Evolutionary conservation across 2,797 vertebrate genomes (phyloP), one percentile per base, ranked within the genome.

Genomic region (Sarcophilus harrisii): DNA sequence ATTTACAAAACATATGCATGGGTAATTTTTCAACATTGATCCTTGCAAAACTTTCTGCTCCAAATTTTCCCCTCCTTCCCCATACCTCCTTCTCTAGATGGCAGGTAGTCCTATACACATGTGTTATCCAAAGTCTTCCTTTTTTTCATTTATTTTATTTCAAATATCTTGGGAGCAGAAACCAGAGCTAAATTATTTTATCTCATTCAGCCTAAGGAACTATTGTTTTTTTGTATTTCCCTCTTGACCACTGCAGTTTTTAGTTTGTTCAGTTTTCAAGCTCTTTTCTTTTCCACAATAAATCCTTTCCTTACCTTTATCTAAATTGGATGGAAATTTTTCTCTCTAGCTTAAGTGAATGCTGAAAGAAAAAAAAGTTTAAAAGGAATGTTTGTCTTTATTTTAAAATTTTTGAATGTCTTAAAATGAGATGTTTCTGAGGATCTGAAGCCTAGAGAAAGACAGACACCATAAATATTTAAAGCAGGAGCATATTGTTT

Each of bases 331-430:
- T 98, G 96, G 91, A 98, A 97, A 97, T 97, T 98, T 94, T 98
- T 96, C 98, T 98, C 96, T 95, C 98, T 97, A 96, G 96, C 97
- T 95, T 98, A 95, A 0, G 98, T 96, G 58, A 54, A 94, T 96
- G 1, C 58, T 94, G 90, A 95, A 30, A 98, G 97, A 28, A 97
- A 38, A 93, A 93, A 55, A 98, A 91, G n/a, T 52, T 99, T 98
- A 95, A 97, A 98, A 10, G 98, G 98, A 95, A 91, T 94, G 96
- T 91, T 99, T 94, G 45, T 94, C 54, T 55, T 55, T 55, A 55
- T 96, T 98, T 96, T 99, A 98, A 57, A 99, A 96, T 97, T 98
- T 99, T 98, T 18, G 98, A 98, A 96, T 98, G 98, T 95, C 98
- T 99, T 1, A 96, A 98, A 96, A 99, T 97, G 96, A 98, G 98